phyloP scores from a whole-genome alignment of 2,888 invertebrate genomes.

The Bhutanitis thaidina region DNA sequence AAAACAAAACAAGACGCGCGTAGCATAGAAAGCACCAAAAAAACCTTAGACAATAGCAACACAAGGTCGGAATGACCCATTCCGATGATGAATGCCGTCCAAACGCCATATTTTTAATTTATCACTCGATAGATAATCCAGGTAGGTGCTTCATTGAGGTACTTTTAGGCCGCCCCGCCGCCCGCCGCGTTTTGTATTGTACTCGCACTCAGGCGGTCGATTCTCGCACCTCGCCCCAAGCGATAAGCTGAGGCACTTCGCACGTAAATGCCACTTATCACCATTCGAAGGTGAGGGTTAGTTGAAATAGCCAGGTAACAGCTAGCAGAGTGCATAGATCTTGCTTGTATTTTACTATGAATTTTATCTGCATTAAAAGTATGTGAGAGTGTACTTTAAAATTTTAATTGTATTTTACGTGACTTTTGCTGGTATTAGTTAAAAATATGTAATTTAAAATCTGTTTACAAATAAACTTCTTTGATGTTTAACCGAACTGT shows the following conservation, averaged over 20 bases:
- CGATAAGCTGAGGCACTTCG: constrained; percentile 25
- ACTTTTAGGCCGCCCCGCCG: constrained; percentile 45
- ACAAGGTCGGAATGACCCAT: constrained; percentile 48
- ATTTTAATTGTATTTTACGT: no score
- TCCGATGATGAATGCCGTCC: constrained; percentile 69
- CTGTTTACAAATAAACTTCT: no score
- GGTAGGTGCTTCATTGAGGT: constrained; percentile 72
- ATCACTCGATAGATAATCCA: constrained; percentile 71
- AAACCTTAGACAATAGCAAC: constrained; percentile 30
- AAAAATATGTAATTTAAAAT: no score
- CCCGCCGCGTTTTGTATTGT: constrained; percentile 55
- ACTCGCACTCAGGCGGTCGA: constrained; percentile 27
- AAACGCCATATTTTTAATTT: constrained; percentile 77
- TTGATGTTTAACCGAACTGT: no score
- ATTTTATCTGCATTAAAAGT: no score
- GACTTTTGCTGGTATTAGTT: no score
- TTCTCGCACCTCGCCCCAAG: constrained; percentile 24
- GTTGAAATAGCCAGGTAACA: constrained; percentile 7
- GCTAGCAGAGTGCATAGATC: no score
- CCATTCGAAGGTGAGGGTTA: constrained; percentile 1
- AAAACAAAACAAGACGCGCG: constrained; percentile 24
- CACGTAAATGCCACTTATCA: constrained; percentile 19
- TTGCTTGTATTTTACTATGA: no score
- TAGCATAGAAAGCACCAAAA: constrained; percentile 31
- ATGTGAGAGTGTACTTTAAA: no score